Evolutionary conservation across 2,113 vertebrate genomes (phyloP).

Genomic region (Neolamprologus longior): DNA sequence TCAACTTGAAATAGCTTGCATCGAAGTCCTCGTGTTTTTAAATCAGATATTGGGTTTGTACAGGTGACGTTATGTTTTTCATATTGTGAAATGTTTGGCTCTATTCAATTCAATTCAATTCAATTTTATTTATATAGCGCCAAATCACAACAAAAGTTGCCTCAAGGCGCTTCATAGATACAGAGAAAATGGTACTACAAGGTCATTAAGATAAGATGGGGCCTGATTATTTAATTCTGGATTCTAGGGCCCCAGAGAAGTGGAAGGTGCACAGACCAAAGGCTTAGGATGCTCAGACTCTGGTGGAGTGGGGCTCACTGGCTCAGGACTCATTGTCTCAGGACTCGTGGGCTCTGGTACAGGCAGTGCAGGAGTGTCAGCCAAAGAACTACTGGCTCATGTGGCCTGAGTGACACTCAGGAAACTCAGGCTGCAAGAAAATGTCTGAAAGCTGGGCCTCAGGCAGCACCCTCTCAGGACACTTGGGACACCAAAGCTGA

Average conservation of each 20-base stretch:
- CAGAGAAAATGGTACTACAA: too few relatives aligned
- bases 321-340: background rate
- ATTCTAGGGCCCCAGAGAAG: background rate
- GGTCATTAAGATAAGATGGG: too few relatives aligned
- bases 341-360: background rate
- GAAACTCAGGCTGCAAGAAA: background rate
- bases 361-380: background rate
- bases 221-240: background rate
- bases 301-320: background rate
- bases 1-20: background rate
- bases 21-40: background rate
- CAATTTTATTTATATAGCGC: too few relatives aligned
- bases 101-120: too few relatives aligned
- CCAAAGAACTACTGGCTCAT: background rate
- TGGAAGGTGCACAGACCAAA: background rate
- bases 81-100: background rate
- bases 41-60: background rate
- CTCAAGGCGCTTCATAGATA: too few relatives aligned
- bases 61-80: background rate
- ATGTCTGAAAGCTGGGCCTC: background rate
- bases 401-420: background rate
- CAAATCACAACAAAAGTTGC: too few relatives aligned
- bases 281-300: background rate
- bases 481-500: background rate
- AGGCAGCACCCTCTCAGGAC: background rate